A percentile compares a stretch with the other conserved stretches of the same genome.
Evolutionary conservation across 2,113 vertebrate species (phyloP).

Genomic region (Pongo pygmaeus): DNA sequence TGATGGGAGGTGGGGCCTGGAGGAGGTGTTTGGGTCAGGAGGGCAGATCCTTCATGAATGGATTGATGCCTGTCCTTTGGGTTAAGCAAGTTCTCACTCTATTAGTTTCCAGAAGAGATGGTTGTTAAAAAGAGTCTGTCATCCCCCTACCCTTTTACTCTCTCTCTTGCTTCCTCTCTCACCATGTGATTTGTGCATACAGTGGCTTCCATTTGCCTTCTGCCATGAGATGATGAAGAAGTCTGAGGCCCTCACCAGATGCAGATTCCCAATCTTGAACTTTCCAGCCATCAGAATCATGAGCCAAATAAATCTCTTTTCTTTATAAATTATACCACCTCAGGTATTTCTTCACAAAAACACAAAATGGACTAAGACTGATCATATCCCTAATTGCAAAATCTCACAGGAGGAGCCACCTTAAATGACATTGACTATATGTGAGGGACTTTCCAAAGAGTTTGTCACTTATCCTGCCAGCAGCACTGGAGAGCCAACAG

Average conservation of each 20-base stretch:
- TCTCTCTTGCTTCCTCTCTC: background rate
- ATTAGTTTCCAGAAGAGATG: background rate
- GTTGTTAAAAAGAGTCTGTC: background rate
- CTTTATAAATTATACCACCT: background rate
- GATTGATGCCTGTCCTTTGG: background rate
- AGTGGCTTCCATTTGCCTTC: background rate
- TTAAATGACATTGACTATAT: background rate
- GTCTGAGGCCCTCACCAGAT: background rate
- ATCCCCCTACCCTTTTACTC: background rate
- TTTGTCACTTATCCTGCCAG: background rate
- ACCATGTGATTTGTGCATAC: background rate
- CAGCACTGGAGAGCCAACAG: background rate
- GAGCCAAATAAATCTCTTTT: background rate
- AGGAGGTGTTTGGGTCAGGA: background rate
- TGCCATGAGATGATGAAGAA: background rate
- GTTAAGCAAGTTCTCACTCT: background rate
- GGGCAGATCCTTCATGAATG: background rate
- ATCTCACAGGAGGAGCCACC: background rate
- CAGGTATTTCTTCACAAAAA: background rate
- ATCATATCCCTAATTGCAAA: background rate
- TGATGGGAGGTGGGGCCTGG: background rate
- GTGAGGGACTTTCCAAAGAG: background rate
- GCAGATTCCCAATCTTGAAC: background rate
- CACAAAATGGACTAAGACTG: background rate
- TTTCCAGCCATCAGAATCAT: background rate